Conservation (phyloP, 2,888 invertebrate genomes). For the Diplolepis rosae region DNA sequence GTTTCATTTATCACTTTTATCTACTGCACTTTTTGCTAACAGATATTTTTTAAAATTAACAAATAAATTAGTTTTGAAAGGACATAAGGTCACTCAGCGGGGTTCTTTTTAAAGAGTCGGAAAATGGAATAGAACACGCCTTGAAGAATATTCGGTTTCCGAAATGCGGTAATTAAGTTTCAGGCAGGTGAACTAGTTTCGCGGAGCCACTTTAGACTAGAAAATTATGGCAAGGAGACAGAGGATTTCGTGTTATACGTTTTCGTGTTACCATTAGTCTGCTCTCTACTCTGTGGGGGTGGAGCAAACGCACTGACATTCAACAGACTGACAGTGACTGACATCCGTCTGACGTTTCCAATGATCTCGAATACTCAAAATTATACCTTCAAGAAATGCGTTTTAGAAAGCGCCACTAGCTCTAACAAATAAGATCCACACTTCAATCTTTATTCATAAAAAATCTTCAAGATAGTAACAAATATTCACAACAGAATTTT, state of each 20-base stretch:
- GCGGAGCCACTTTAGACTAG: constrained; percentile 51
- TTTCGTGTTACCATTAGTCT: constrained; percentile 52
- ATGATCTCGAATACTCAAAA: constrained; percentile 69
- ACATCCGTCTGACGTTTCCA: constrained; percentile 68
- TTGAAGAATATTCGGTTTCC: constrained; percentile 33
- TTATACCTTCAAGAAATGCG: constrained; percentile 26
- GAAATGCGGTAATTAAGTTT: constrained; percentile 58
- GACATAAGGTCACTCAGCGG: background rate
- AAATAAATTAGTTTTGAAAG: background rate
- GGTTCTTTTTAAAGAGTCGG: background rate
- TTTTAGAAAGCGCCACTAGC: constrained; percentile 15
- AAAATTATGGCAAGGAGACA: constrained; percentile 42
- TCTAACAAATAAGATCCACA: background rate
- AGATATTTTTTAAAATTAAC: background rate
- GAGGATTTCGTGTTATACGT: constrained; percentile 51
- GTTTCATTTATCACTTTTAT: no score
- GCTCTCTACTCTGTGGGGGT: constrained; percentile 40
- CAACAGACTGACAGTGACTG: constrained; percentile 65
- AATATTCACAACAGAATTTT: background rate
- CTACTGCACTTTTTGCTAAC: background rate
- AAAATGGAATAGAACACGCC: background rate
- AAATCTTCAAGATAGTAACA: background rate
- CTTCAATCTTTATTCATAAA: background rate
- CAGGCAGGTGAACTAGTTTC: constrained; percentile 49
- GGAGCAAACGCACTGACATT: constrained; percentile 49